Evolutionary conservation across 2,113 vertebrate species (phyloP).

Genomic region (Elachura formosa): DNA sequence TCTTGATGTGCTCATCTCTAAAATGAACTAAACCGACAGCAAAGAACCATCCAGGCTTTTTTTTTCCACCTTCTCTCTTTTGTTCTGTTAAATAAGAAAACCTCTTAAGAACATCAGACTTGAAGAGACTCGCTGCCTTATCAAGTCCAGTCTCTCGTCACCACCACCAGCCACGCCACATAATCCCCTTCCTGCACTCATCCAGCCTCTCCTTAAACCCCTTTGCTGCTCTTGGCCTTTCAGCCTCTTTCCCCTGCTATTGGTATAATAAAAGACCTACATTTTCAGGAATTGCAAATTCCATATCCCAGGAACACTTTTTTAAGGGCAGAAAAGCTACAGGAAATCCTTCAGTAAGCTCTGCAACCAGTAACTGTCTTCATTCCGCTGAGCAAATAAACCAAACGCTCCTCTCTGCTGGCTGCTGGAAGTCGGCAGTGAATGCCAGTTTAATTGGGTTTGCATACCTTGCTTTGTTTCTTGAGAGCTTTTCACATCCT

Average conservation of each 20-base stretch:
- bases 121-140: background rate
- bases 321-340: background rate
- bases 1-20: constrained; percentile 22
- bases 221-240: background rate
- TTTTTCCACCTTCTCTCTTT: background rate
- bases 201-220: background rate
- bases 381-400: background rate
- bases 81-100: background rate
- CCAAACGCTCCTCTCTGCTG: background rate
- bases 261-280: background rate
- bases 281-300: background rate
- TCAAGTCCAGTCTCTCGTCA: background rate
- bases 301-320: rapidly evolving
- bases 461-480: background rate
- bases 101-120: background rate
- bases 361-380: background rate
- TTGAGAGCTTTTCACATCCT: background rate
- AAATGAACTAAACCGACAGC: constrained; percentile 10
- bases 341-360: background rate
- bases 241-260: background rate
- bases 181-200: background rate
- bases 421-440: background rate
- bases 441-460: constrained; percentile 15
- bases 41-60: background rate
- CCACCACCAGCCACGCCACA: background rate